Conservation (phyloP, 1,140 invertebrate genomes). For the Acyrthosiphon pisum region DNA sequence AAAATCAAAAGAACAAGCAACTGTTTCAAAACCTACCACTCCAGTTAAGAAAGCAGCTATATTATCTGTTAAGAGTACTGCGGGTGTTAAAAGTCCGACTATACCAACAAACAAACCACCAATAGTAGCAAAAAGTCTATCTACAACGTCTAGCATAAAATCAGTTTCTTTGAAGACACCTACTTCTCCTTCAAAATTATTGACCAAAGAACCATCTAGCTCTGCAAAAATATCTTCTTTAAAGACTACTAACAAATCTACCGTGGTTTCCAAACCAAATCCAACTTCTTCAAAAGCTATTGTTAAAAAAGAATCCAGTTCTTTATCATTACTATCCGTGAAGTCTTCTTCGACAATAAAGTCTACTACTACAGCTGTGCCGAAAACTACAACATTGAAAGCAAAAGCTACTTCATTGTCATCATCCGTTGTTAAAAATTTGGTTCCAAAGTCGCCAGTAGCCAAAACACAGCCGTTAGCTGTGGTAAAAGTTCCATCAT, state of each 20-base stretch:
- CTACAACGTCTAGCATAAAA: slow-evolving; percentile 19
- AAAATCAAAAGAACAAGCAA: slow-evolving; percentile 8
- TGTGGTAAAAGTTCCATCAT: background rate
- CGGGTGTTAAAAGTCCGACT: background rate
- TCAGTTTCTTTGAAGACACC: background rate
- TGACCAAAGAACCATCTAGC: background rate
- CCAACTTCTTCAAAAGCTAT: slow-evolving; percentile 16
- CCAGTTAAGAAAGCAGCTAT: background rate
- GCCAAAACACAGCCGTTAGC: background rate
- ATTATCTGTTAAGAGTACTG: background rate
- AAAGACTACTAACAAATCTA: background rate
- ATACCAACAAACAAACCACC: background rate
- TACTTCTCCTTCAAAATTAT: slow-evolving; percentile 24
- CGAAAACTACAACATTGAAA: background rate
- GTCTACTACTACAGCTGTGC: background rate
- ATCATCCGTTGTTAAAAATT: background rate
- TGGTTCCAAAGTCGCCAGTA: background rate
- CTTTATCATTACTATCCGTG: background rate
- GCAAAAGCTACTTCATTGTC: background rate
- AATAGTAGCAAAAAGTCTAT: background rate
- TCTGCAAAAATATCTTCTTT: background rate
- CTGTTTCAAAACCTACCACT: background rate
- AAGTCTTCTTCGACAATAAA: slow-evolving; percentile 29
- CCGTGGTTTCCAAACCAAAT: background rate
- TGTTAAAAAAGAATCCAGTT: slow-evolving; percentile 37